Percentiles rank a stretch among this genome's conserved stretches.
Evolutionary conservation across 2,113 vertebrate species (phyloP).

Genomic region (Bos taurus): DNA sequence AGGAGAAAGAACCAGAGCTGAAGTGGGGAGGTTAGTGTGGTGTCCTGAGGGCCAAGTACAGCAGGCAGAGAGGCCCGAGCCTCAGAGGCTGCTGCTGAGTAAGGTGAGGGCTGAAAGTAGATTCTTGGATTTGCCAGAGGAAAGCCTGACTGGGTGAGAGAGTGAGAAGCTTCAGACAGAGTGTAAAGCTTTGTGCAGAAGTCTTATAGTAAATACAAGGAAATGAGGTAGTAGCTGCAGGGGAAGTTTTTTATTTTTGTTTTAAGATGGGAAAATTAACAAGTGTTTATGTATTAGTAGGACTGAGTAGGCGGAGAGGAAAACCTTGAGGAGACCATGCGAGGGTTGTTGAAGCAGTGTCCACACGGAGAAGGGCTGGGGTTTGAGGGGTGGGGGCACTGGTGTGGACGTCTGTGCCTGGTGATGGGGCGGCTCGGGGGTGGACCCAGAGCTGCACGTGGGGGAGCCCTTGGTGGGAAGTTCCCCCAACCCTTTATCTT

Average conservation of each 20-base stretch:
- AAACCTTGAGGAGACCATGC: not conserved
- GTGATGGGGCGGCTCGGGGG: not conserved
- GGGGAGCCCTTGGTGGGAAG: not conserved
- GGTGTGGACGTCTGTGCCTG: not conserved
- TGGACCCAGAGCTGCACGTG: not conserved
- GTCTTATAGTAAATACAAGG: not conserved
- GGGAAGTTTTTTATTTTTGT: not conserved
- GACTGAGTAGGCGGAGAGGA: not conserved
- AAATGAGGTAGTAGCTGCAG: not conserved
- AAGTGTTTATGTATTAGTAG: not conserved
- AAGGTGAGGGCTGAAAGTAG: not conserved
- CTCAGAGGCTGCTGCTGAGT: not conserved
- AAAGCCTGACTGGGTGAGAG: not conserved
- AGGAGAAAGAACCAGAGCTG: not conserved
- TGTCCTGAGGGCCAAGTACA: not conserved
- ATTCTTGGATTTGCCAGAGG: not conserved
- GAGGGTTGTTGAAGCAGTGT: not conserved
- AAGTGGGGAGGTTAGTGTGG: not conserved
- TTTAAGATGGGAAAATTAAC: not conserved
- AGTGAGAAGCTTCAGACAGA: not conserved
- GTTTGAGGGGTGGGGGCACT: not conserved
- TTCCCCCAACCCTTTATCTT: not conserved
- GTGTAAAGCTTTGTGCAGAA: not conserved
- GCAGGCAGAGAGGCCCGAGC: not conserved
- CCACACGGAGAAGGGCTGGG: not conserved